phyloP scores from a whole-genome alignment of 2,888 invertebrate genomes.

The Limnephilus marmoratus region DNA sequence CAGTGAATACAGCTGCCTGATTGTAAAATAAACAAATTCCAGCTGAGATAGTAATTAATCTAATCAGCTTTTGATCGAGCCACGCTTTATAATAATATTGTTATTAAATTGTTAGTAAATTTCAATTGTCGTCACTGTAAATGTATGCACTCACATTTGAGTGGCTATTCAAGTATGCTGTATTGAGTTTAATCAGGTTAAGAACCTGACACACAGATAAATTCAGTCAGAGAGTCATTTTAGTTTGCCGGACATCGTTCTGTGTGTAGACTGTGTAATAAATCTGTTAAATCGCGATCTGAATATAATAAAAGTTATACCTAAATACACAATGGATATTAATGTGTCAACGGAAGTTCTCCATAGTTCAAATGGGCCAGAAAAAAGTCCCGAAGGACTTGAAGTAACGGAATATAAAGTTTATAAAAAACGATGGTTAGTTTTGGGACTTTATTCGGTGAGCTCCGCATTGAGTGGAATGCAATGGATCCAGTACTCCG shows the following conservation, averaged over 20 bases:
- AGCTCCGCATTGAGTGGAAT: conserved; percentile 95
- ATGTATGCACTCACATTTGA: not conserved
- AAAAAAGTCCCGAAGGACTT: conserved; percentile 64
- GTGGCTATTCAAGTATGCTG: not conserved
- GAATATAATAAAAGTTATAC: not conserved
- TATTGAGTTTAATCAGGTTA: not conserved
- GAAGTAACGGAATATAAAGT: conserved; percentile 77
- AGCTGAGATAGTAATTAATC: not conserved
- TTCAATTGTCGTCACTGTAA: not conserved
- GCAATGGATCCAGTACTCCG: conserved; percentile 98
- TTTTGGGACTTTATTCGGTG: conserved; percentile 90
- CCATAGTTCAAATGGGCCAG: not conserved
- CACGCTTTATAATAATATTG: not conserved
- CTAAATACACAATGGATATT: not conserved
- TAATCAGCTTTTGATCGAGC: not conserved
- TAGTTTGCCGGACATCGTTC: not conserved
- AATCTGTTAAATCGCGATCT: not conserved
- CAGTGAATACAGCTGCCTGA: not conserved
- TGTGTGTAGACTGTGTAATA: not conserved
- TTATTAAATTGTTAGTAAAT: not conserved
- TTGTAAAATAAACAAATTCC: not conserved
- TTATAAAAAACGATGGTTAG: conserved; percentile 89
- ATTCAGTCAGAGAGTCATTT: not conserved
- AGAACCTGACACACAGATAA: not conserved
- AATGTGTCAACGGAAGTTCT: not conserved